Evolutionary conservation across 2,797 vertebrate species (phyloP).

Genomic region (Chelidonichthys spinosus): DNA sequence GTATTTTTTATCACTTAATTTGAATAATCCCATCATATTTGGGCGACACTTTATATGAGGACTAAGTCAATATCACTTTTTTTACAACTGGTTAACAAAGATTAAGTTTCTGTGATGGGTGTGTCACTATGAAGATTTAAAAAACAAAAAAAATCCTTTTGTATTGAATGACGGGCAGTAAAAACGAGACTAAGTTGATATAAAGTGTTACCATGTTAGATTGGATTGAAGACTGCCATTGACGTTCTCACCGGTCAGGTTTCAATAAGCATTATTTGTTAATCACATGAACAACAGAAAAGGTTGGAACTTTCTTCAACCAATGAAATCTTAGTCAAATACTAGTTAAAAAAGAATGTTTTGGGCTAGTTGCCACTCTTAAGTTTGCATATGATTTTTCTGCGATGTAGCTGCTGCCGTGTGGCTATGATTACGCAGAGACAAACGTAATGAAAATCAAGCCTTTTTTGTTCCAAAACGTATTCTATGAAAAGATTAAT

Average conservation of each 20-base stretch:
- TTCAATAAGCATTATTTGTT: not conserved
- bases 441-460: constrained; percentile 7
- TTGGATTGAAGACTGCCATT: not conserved
- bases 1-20: not conserved
- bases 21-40: not conserved
- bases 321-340: not conserved
- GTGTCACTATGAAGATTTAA: not conserved
- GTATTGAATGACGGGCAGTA: not conserved
- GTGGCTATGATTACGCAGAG: not conserved
- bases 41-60: no score
- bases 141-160: constrained; percentile 14
- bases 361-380: not conserved
- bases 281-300: not conserved
- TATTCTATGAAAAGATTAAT: constrained; percentile 15
- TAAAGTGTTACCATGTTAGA: constrained; percentile 47
- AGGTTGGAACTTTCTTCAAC: not conserved
- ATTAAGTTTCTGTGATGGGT: constrained; percentile 1
- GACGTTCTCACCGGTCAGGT: not conserved
- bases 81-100: constrained; percentile 16
- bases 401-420: not conserved
- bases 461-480: not conserved
- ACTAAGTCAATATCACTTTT: constrained; percentile 28
- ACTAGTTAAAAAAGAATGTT: not conserved
- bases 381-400: not conserved
- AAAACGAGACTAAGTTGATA: constrained; percentile 22